Conservation (phyloP, 2,113 vertebrate genomes). For the Colaptes auratus region DNA sequence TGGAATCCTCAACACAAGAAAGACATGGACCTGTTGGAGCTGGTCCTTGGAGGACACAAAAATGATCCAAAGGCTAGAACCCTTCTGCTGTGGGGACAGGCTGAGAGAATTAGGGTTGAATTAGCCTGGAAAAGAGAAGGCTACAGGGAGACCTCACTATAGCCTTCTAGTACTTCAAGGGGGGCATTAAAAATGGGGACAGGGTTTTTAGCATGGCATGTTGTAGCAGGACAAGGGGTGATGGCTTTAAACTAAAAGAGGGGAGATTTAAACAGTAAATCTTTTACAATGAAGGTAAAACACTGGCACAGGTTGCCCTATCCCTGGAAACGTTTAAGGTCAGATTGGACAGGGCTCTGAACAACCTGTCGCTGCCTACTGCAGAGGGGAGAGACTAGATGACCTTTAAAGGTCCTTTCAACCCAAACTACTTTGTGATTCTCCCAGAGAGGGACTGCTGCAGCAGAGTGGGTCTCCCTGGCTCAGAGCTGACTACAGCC, state of each 20-base stretch:
- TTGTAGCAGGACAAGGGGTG: not conserved
- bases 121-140: not conserved
- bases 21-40: not conserved
- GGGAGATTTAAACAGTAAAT: not conserved
- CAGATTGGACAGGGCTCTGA: not conserved
- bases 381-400: not conserved
- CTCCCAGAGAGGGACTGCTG: fast-evolving
- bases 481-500: fast-evolving
- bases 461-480: not conserved
- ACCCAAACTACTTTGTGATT: not conserved
- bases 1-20: not conserved
- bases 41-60: not conserved
- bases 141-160: not conserved
- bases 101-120: not conserved
- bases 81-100: not conserved
- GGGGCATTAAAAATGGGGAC: not conserved
- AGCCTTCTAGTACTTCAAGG: not conserved
- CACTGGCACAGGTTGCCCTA: not conserved
- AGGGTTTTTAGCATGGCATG: not conserved
- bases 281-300: not conserved
- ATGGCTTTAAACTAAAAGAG: not conserved
- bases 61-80: not conserved
- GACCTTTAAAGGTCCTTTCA: not conserved
- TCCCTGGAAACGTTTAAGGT: not conserved
- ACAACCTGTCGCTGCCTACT: not conserved